These are phyloP conservation scores for Channa maculata DNA, from an alignment of 2,113 vertebrate species.

Conservation along the genomic window DNA sequence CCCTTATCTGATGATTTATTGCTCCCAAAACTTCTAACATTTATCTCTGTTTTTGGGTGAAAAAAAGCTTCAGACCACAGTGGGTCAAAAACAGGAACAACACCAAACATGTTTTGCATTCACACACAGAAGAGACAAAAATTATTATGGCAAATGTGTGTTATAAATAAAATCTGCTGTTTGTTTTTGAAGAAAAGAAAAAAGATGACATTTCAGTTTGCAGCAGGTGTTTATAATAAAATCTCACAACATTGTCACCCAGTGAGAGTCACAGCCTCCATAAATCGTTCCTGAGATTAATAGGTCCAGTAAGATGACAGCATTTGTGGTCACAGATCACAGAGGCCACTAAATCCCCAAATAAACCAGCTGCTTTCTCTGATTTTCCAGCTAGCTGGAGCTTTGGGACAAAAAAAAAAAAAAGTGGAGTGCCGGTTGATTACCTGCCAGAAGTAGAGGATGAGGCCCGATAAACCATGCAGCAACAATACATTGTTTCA, in stretches of 20 bases:
- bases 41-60: too few species aligned
- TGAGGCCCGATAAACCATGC: constrained; percentile 28
- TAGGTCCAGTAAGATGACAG: constrained; percentile 11
- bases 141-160: too few species aligned
- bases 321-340: constrained; percentile 18
- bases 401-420: constrained; percentile 21
- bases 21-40: too few species aligned
- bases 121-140: too few species aligned
- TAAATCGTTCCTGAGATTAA: constrained; percentile 27
- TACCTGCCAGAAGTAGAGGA: constrained; percentile 30
- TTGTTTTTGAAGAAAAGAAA: not conserved
- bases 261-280: not conserved
- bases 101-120: too few species aligned
- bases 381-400: constrained; percentile 13
- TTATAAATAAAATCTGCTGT: too few species aligned
- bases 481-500: constrained; percentile 28
- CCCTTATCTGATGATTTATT: too few species aligned
- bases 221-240: constrained; percentile 9
- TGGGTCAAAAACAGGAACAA: too few species aligned
- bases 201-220: not conserved
- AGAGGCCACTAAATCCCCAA: constrained; percentile 19
- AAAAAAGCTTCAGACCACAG: too few species aligned
- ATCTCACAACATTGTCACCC: not conserved
- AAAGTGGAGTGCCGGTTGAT: constrained; percentile 20
- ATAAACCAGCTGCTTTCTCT: constrained; percentile 11